Conservation (phyloP, 2,113 vertebrate species). For the Crotalus helleri region DNA sequence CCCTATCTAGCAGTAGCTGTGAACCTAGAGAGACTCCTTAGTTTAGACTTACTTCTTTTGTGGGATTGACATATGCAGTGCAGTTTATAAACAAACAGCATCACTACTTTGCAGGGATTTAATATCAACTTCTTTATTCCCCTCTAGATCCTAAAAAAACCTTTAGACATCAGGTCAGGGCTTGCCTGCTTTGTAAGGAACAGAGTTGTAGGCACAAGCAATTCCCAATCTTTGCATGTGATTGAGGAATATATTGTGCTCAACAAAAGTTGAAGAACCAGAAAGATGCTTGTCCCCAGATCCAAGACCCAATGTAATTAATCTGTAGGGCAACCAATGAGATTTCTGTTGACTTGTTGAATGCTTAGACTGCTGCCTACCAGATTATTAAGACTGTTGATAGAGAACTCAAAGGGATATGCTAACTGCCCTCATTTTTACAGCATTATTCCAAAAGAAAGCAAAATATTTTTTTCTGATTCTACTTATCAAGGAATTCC, state of each 20-base stretch:
- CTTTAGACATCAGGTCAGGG: neutral
- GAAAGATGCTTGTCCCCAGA: neutral
- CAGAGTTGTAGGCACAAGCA: neutral
- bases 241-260: neutral
- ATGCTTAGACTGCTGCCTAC: neutral
- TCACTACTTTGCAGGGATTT: neutral
- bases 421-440: neutral
- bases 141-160: neutral
- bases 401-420: neutral
- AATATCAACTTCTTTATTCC: neutral
- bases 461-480: neutral
- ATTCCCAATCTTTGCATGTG: neutral
- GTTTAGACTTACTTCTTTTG: neutral
- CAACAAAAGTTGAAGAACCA: neutral
- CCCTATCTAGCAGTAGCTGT: neutral
- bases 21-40: neutral
- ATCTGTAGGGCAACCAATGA: neutral
- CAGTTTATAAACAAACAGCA: neutral
- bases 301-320: neutral
- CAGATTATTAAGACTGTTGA: neutral
- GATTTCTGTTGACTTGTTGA: neutral
- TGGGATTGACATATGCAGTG: neutral
- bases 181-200: neutral
- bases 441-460: neutral
- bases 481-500: neutral